Percentiles rank a stretch among this genome's conserved stretches.
Conservation (phyloP, 1,140 invertebrate species). For the Heliconius hermathena region DNA sequence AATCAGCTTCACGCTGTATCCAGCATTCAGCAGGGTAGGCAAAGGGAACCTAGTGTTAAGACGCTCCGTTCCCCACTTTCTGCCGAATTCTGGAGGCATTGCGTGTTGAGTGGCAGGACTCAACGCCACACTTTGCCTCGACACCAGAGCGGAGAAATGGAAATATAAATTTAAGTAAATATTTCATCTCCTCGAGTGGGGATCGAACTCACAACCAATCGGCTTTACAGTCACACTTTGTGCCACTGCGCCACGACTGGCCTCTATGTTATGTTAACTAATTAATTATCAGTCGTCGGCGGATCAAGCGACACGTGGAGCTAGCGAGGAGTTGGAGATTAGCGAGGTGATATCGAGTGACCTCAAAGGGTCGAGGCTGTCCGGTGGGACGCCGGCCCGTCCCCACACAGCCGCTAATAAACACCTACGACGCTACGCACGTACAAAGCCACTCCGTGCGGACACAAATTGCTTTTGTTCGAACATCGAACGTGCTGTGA, state of each 20-base stretch:
- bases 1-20: no score
- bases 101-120: no score
- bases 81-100: no score
- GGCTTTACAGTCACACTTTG: no score
- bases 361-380: slow-evolving; percentile 53
- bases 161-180: no score
- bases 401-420: slow-evolving; percentile 60
- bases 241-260: no score
- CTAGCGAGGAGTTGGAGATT: slow-evolving; percentile 56
- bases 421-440: slow-evolving; percentile 72
- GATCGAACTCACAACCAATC: neutral
- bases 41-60: no score
- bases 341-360: slow-evolving; percentile 62
- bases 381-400: slow-evolving; percentile 32
- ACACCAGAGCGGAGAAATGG: no score
- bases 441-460: slow-evolving; percentile 71
- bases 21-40: no score
- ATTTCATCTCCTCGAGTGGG: no score
- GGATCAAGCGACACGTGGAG: slow-evolving; percentile 54
- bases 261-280: slow-evolving; percentile 31
- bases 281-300: slow-evolving; percentile 62
- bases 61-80: no score
- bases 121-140: no score
- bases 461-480: slow-evolving; percentile 80
- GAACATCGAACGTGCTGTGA: slow-evolving; percentile 62